phyloP scores from a whole-genome alignment of 2,797 vertebrate genomes.

The Trachops cirrhosus region DNA sequence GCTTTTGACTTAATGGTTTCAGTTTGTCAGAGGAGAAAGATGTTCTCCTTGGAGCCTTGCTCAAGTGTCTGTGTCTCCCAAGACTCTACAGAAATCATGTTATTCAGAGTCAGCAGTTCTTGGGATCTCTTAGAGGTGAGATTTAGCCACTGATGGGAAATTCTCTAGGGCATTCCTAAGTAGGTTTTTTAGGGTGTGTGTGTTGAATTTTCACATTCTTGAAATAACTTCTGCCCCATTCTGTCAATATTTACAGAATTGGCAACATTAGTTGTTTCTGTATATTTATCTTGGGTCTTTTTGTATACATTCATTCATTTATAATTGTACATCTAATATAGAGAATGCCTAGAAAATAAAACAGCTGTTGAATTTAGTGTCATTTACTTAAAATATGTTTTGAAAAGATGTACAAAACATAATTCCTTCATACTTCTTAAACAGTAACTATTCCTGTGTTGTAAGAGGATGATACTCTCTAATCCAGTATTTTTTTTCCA shows the following conservation, averaged over 20 bases:
- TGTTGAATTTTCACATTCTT: not conserved
- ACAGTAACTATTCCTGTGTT: not conserved
- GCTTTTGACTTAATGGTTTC: conserved; percentile 48
- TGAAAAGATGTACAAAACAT: not conserved
- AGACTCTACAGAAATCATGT: not conserved
- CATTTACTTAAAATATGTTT: not conserved
- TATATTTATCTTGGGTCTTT: conserved; percentile 26
- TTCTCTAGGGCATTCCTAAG: not conserved
- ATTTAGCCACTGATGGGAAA: not conserved
- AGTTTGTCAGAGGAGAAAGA: conserved; percentile 52
- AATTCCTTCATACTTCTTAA: not conserved
- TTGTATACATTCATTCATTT: not conserved
- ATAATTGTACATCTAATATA: not conserved
- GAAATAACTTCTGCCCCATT: not conserved
- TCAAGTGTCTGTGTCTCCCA: not conserved
- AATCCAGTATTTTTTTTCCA: not conserved
- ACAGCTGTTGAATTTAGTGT: not conserved
- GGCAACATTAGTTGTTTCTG: not conserved
- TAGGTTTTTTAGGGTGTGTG: not conserved
- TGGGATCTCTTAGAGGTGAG: not conserved
- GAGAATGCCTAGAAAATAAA: not conserved
- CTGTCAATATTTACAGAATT: not conserved
- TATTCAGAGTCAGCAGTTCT: conserved; percentile 8
- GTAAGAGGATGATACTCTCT: not conserved
- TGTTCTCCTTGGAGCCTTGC: not conserved